These are phyloP conservation scores for Chlorodrepanis virens DNA, from an alignment of 2,113 vertebrate genomes.

Conservation along the genomic window DNA sequence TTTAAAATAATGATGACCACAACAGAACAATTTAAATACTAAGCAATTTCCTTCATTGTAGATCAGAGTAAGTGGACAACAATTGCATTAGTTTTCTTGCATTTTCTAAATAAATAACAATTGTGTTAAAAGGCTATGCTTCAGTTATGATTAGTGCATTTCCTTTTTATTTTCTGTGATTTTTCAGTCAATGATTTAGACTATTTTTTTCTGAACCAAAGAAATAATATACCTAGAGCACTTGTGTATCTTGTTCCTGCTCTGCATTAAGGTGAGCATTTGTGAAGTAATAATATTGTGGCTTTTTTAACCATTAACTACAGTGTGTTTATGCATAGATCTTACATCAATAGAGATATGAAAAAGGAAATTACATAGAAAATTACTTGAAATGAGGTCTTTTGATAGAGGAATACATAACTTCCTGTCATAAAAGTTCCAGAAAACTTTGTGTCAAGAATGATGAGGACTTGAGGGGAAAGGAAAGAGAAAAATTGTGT, in stretches of 20 bases:
- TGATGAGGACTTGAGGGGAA: neutral
- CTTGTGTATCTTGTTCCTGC: neutral
- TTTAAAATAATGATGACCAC: neutral
- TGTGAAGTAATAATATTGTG: neutral
- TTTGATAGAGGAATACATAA: neutral
- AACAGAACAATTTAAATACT: neutral
- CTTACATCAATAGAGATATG: neutral
- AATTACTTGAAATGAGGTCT: neutral
- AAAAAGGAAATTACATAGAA: neutral
- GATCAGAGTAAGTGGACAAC: neutral
- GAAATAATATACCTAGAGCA: neutral
- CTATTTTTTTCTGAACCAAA: neutral
- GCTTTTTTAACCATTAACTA: neutral
- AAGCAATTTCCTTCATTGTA: neutral
- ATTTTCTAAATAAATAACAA: neutral
- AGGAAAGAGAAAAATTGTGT: neutral
- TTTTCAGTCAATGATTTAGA: neutral
- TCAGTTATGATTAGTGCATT: neutral
- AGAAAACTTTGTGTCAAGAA: neutral
- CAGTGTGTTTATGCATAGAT: neutral
- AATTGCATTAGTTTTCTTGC: neutral
- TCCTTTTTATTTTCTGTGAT: neutral
- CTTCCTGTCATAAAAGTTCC: neutral
- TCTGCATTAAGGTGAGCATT: neutral
- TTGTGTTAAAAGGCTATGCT: neutral